Conservation (phyloP, 1,140 invertebrate species). For the Drosophila subobscura region DNA sequence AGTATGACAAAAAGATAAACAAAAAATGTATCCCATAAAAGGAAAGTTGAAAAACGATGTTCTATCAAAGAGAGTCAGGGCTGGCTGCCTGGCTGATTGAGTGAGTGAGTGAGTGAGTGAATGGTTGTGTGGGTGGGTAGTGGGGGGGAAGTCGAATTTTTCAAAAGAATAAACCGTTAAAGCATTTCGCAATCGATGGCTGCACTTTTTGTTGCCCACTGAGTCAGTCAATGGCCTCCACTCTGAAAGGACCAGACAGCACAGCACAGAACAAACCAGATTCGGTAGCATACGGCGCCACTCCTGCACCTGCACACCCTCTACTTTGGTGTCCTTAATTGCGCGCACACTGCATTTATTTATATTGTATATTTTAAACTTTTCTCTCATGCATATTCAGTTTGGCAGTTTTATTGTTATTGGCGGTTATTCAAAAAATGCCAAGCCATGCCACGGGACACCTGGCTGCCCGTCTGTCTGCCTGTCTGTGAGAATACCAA, state of each 20-base stretch:
- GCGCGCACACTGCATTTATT: slow-evolving; percentile 75
- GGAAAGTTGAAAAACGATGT: not conserved
- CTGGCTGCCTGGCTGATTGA: no score
- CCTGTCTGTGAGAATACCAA: slow-evolving; percentile 14
- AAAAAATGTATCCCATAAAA: slow-evolving; percentile 9
- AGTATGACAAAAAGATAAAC: slow-evolving; percentile 84
- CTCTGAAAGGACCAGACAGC: slow-evolving; percentile 14
- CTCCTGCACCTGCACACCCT: not conserved
- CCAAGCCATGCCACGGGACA: slow-evolving; percentile 49
- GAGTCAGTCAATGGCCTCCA: not conserved
- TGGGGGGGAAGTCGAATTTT: not conserved
- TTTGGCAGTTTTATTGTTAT: slow-evolving; percentile 78
- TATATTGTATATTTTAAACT: slow-evolving; percentile 78
- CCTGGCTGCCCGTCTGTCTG: slow-evolving; percentile 31
- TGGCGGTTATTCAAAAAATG: slow-evolving; percentile 68
- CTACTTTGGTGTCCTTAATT: slow-evolving; percentile 71
- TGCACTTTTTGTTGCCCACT: slow-evolving; percentile 11
- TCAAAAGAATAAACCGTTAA: slow-evolving; percentile 16
- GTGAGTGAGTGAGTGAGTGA: not conserved
- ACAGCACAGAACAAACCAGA: slow-evolving; percentile 1
- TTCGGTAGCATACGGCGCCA: no score
- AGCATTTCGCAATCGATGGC: not conserved
- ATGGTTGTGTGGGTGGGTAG: not conserved
- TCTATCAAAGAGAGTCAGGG: no score
- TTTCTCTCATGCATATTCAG: slow-evolving; percentile 76